These are phyloP conservation scores for Calliscelio sp. DNA, from an alignment of 2,888 invertebrate species.

Conservation along the genomic window DNA sequence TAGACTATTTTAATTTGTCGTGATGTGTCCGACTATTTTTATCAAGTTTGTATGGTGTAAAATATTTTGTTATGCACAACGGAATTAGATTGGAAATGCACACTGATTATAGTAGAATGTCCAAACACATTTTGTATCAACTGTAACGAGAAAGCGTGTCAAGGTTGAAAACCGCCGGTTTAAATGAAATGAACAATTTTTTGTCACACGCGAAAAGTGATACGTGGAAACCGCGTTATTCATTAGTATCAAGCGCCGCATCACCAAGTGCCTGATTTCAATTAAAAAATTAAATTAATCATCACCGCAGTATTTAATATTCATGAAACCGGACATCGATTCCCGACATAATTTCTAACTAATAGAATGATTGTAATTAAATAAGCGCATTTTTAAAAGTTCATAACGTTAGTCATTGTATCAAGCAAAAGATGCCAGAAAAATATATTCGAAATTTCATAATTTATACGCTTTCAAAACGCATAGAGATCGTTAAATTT, in stretches of 20 bases:
- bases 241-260: slow-evolving; percentile 1
- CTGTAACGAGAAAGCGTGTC: slow-evolving; percentile 56
- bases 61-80: background rate
- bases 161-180: slow-evolving; percentile 43
- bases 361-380: slow-evolving; percentile 37
- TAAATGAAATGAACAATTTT: slow-evolving; percentile 35
- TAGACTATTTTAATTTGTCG: too few species aligned
- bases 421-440: background rate
- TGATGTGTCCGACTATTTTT: too few species aligned
- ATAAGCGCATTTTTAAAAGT: background rate
- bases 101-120: slow-evolving; percentile 46
- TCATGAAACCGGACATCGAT: slow-evolving; percentile 14
- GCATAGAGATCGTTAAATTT: slow-evolving; percentile 1
- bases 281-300: slow-evolving; percentile 42
- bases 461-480: slow-evolving; percentile 24
- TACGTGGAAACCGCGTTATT: slow-evolving; percentile 36
- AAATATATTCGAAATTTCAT: slow-evolving; percentile 17
- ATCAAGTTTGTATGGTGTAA: too few species aligned
- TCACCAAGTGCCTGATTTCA: slow-evolving; percentile 14
- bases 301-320: slow-evolving; percentile 15
- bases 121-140: slow-evolving; percentile 52
- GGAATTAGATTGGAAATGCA: slow-evolving; percentile 47
- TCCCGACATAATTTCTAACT: slow-evolving; percentile 11
- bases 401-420: background rate
- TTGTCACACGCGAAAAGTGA: slow-evolving; percentile 44